phyloP scores from a whole-genome alignment of 2,797 vertebrate species.

The Tragopan temminckii region DNA sequence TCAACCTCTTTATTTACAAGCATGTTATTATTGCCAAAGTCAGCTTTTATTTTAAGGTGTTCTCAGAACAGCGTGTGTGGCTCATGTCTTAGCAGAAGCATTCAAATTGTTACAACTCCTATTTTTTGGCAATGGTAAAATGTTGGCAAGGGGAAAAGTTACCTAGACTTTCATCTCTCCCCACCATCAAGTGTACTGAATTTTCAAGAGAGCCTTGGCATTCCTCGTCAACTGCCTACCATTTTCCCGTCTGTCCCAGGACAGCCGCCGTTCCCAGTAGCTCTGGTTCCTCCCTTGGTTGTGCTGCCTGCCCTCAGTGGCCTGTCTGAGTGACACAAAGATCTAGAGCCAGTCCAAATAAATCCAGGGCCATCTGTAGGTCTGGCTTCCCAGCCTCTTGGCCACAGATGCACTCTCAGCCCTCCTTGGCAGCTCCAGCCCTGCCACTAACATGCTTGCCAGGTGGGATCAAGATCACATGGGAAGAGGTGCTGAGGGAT shows the following conservation, averaged over 20 bases:
- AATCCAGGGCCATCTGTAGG: not conserved
- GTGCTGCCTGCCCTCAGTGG: not conserved
- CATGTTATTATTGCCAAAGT: slow-evolving; percentile 75
- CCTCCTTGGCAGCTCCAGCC: not conserved
- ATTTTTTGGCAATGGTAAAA: slow-evolving; percentile 61
- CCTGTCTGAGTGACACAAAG: not conserved
- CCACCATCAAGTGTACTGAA: slow-evolving; percentile 32
- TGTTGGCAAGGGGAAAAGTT: slow-evolving; percentile 66
- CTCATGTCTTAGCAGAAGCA: slow-evolving; percentile 61
- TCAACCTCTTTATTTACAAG: slow-evolving; percentile 73
- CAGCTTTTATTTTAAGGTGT: slow-evolving; percentile 75
- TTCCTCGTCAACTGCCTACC: not conserved
- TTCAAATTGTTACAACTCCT: slow-evolving; percentile 68
- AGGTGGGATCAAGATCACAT: not conserved
- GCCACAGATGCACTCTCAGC: not conserved
- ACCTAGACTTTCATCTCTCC: not conserved
- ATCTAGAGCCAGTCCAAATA: slow-evolving; percentile 2
- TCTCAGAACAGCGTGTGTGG: slow-evolving; percentile 61
- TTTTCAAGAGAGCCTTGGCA: not conserved
- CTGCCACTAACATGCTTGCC: fast-evolving
- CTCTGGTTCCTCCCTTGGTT: not conserved
- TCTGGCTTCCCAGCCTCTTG: not conserved
- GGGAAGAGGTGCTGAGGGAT: not conserved
- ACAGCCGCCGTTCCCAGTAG: not conserved
- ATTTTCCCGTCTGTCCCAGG: not conserved